A percentile compares a stretch with the other conserved stretches of the same genome.
phyloP scores from a whole-genome alignment of 2,113 vertebrate species.

The Gadus macrocephalus region DNA sequence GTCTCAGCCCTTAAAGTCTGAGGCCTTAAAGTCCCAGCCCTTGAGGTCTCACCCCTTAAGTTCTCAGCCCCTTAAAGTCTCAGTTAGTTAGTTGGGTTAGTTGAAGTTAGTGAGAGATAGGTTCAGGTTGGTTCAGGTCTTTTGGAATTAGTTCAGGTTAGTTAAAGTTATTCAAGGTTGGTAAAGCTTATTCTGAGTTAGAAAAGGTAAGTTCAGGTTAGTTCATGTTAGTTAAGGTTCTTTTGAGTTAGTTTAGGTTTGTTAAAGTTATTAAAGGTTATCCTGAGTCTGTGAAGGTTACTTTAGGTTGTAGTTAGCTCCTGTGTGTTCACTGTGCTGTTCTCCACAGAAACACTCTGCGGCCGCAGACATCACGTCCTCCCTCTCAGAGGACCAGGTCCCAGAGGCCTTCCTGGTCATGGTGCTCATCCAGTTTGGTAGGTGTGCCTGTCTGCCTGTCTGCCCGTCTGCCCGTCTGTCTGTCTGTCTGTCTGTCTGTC shows the following conservation, averaged over 20 bases:
- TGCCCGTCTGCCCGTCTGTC: neutral
- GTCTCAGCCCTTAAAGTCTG: too few species aligned
- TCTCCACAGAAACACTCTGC: conserved; percentile 87
- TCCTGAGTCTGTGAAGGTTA: neutral
- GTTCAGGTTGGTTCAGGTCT: too few species aligned
- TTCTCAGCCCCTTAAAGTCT: neutral
- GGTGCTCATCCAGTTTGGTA: conserved; percentile 92
- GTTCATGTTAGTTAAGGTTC: too few species aligned
- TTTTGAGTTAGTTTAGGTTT: too few species aligned
- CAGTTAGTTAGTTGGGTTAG: too few species aligned
- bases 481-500: neutral
- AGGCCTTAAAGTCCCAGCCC: too few species aligned
- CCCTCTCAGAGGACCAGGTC: conserved; percentile 91
- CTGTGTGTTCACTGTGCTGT: neutral
- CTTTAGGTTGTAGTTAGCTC: neutral
- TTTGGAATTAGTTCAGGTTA: too few species aligned
- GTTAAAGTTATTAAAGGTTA: too few species aligned
- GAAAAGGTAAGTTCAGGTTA: too few species aligned
- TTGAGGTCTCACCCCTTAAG: conserved; percentile 7
- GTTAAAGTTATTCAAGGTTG: too few species aligned
- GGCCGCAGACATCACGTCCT: conserved; percentile 91
- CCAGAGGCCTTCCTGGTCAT: conserved; percentile 91
- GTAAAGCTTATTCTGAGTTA: too few species aligned
- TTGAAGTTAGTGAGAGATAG: too few species aligned
- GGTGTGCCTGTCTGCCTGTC: neutral